phyloP scores from a whole-genome alignment of 2,797 vertebrate species.

The Sebastes melanostomus region DNA sequence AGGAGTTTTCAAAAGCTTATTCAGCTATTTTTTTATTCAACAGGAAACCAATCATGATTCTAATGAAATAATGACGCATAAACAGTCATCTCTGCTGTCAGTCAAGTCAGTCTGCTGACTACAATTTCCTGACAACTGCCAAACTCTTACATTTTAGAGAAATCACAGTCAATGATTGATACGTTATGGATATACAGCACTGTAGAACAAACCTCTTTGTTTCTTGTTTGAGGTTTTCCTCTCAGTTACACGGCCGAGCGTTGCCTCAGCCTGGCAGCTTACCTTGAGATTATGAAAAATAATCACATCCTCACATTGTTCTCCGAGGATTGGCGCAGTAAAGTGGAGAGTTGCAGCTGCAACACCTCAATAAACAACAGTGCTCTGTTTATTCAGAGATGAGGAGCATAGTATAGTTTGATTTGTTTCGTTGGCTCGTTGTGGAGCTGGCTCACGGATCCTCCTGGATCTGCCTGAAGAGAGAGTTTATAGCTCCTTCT shows the following conservation, averaged over 20 bases:
- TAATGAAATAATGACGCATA: neutral
- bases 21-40: neutral
- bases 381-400: constrained; percentile 17
- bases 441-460: neutral
- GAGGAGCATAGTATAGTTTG: neutral
- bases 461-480: constrained; percentile 23
- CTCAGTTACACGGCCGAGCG: neutral
- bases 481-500: constrained; percentile 15
- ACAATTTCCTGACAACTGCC: neutral
- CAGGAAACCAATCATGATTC: neutral
- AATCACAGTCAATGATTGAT: neutral
- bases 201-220: neutral
- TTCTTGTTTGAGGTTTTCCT: constrained; percentile 28
- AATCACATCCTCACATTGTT: constrained; percentile 66
- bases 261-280: constrained; percentile 40
- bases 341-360: constrained; percentile 34
- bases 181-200: neutral
- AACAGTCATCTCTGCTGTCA: neutral
- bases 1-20: neutral
- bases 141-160: neutral
- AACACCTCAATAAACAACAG: constrained; percentile 45
- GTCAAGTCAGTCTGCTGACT: neutral
- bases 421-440: constrained; percentile 21
- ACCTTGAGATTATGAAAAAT: constrained; percentile 59
- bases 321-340: constrained; percentile 35